phyloP scores from a whole-genome alignment of 2,888 invertebrate species.

The Synergus umbraculus region DNA sequence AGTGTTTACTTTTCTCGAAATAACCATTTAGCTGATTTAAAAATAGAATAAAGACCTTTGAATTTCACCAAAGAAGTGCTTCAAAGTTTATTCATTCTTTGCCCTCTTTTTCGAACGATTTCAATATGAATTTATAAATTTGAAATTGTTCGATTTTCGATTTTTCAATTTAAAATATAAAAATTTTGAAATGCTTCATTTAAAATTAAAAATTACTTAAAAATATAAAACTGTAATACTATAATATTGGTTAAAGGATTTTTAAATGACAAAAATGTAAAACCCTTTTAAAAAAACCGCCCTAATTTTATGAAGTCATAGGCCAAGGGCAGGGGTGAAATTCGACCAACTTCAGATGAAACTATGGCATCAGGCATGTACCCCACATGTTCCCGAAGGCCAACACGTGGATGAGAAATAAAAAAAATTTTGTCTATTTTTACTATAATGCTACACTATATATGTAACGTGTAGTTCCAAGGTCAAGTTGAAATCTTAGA shows the following conservation, averaged over 20 bases:
- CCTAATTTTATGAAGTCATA: neutral
- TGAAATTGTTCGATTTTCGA: too few relatives aligned
- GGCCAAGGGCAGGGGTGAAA: neutral
- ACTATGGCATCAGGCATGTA: neutral
- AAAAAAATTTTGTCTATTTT: neutral
- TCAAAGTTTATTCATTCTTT: neutral
- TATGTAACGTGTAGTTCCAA: neutral
- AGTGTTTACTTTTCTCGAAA: neutral
- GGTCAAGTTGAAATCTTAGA: slow-evolving; percentile 14
- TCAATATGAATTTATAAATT: too few relatives aligned
- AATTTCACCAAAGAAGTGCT: neutral
- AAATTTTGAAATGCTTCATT: too few relatives aligned
- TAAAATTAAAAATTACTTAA: too few relatives aligned
- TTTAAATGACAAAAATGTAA: neutral
- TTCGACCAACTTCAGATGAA: neutral
- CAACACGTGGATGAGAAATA: slow-evolving; percentile 4
- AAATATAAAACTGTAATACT: too few relatives aligned
- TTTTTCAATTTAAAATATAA: too few relatives aligned
- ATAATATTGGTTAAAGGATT: too few relatives aligned
- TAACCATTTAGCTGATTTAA: neutral
- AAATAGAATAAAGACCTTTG: neutral
- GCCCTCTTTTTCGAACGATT: too few relatives aligned
- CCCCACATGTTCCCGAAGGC: too few relatives aligned
- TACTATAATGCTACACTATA: too few relatives aligned
- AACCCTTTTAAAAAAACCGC: neutral